These are phyloP conservation scores for Liposcelis brunnea DNA, from an alignment of 2,888 invertebrate species.

Conservation along the genomic window DNA sequence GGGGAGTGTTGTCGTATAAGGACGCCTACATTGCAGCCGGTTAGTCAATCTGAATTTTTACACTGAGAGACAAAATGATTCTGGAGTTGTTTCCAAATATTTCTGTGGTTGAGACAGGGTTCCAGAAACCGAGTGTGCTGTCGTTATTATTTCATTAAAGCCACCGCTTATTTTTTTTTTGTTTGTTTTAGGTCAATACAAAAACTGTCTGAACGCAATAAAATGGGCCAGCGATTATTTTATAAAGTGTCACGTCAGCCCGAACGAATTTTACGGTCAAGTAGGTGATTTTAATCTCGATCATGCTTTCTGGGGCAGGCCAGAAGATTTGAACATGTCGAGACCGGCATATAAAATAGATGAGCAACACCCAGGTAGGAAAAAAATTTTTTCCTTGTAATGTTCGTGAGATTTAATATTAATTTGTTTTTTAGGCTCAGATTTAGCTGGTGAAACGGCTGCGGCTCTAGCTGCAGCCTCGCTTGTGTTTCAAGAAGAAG, in stretches of 20 bases:
- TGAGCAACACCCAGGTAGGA: conserved; percentile 31
- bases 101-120: too few relatives aligned
- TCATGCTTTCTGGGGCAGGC: conserved; percentile 41
- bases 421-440: conserved; percentile 28
- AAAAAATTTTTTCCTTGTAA: conserved; percentile 4
- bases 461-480: conserved; percentile 38
- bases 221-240: conserved; percentile 43
- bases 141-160: too few relatives aligned
- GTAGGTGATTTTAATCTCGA: conserved; percentile 38
- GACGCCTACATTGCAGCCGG: conserved; percentile 30
- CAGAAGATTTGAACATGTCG: conserved; percentile 38
- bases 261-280: conserved; percentile 35
- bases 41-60: too few relatives aligned
- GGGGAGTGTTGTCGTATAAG: conserved; percentile 34
- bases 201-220: conserved; percentile 28
- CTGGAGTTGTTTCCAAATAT: too few relatives aligned
- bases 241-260: conserved; percentile 35
- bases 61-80: too few relatives aligned
- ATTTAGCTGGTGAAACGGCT: conserved; percentile 40
- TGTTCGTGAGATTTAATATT: conserved; percentile 7
- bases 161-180: too few relatives aligned
- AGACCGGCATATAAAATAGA: conserved; percentile 40
- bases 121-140: too few relatives aligned
- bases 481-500: conserved; percentile 29
- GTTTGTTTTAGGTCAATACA: conserved; percentile 28